Evolutionary conservation across 2,888 invertebrate genomes (phyloP).

Genomic region (Amiota communis): DNA sequence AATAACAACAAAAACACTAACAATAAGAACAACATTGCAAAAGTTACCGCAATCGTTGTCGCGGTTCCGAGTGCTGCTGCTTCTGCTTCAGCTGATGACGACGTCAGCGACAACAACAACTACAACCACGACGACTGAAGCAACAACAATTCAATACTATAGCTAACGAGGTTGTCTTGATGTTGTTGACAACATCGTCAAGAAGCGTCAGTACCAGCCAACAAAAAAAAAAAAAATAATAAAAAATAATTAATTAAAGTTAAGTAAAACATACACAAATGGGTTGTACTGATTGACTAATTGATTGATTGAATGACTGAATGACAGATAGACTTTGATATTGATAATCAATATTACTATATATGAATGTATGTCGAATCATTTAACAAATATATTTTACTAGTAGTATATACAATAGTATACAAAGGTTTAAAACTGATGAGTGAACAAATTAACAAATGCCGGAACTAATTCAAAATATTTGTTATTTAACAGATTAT

Average conservation of each 20-base stretch:
- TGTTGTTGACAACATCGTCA: constrained; percentile 12
- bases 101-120: constrained; percentile 14
- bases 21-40: constrained; percentile 4
- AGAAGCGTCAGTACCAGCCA: background rate
- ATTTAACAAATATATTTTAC: no score
- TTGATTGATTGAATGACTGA: background rate
- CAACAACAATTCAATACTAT: constrained; percentile 13
- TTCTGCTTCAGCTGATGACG: background rate
- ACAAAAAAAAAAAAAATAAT: background rate
- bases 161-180: constrained; percentile 2
- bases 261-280: constrained; percentile 10
- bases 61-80: no score
- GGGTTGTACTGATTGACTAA: constrained; percentile 3
- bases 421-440: no score
- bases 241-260: constrained; percentile 12
- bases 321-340: background rate
- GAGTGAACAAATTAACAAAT: no score
- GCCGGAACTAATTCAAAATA: no score
- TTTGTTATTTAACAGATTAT: no score
- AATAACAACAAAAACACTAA: constrained; percentile 5
- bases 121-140: constrained; percentile 17
- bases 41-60: background rate
- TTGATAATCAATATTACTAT: background rate
- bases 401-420: no score
- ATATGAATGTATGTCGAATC: no score